Conservation (phyloP, 1,140 invertebrate species). For the Holotrichia oblita region DNA sequence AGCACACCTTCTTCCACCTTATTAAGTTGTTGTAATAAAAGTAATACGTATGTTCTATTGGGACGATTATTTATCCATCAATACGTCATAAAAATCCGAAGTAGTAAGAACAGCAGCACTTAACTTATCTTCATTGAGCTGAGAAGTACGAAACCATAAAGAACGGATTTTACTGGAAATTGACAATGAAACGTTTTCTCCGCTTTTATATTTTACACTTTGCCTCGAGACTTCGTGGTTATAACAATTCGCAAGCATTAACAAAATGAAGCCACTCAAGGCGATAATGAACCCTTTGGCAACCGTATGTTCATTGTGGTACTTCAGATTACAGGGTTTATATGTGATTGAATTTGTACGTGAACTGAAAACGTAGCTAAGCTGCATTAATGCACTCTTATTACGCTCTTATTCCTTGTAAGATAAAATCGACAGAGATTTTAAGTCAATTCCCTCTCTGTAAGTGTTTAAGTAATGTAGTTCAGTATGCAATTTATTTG, state of each 20-base stretch:
- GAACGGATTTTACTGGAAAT: background rate
- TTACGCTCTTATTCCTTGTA: background rate
- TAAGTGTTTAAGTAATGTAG: too few relatives aligned
- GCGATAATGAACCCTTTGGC: background rate
- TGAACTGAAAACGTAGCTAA: background rate
- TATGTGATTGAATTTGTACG: background rate
- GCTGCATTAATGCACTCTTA: background rate
- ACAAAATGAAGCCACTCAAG: background rate
- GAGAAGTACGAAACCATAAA: background rate
- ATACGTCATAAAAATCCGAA: background rate
- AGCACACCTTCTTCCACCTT: too few relatives aligned
- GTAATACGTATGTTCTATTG: too few relatives aligned
- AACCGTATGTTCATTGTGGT: background rate
- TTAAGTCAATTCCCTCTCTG: background rate
- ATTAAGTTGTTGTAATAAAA: too few relatives aligned
- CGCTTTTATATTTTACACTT: background rate
- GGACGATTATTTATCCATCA: background rate
- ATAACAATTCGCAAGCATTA: background rate
- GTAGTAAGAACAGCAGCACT: background rate
- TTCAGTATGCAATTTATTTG: too few relatives aligned
- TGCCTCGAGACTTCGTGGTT: background rate
- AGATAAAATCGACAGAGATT: background rate
- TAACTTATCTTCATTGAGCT: background rate
- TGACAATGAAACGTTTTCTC: background rate
- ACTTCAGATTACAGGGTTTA: background rate